phyloP scores from a whole-genome alignment of 1,140 invertebrate species.

The Listronotus bonariensis region DNA sequence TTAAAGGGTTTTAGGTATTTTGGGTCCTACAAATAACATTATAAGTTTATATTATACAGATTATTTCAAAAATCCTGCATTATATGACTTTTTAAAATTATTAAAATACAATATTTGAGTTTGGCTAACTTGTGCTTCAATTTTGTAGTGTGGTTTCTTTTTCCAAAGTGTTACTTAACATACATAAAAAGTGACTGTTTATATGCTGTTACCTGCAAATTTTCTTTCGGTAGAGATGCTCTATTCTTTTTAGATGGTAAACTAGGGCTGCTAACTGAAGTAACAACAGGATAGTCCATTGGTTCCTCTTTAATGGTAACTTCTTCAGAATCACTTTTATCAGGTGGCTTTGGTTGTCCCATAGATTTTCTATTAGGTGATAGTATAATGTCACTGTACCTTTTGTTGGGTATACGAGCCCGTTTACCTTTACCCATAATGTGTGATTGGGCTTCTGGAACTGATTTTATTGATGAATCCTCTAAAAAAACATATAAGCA shows the following conservation, averaged over 20 bases:
- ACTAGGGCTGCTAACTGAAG: conserved; percentile 24
- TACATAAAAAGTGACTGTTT: too few species aligned
- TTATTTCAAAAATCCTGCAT: too few species aligned
- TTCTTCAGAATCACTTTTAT: conserved; percentile 35
- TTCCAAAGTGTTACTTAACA: too few species aligned
- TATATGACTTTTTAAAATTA: too few species aligned
- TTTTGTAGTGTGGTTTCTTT: too few species aligned
- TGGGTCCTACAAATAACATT: conserved; percentile 59
- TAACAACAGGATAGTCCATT: conserved; percentile 10
- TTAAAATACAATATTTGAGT: too few species aligned
- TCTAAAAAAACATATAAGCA: conserved; percentile 3
- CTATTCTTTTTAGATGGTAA: conserved; percentile 36
- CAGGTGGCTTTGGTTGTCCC: conserved; percentile 8
- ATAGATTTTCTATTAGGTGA: conserved; percentile 37
- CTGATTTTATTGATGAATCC: conserved; percentile 2
- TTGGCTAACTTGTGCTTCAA: too few species aligned
- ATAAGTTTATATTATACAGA: too few species aligned
- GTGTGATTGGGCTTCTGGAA: conserved; percentile 33
- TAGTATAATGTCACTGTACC: conserved; percentile 52
- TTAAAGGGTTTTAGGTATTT: conserved; percentile 67
- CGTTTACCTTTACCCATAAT: conserved; percentile 54
- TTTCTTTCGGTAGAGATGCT: conserved; percentile 45
- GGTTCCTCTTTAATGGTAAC: conserved; percentile 38
- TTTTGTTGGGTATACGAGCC: conserved; percentile 54
- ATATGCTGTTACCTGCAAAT: conserved; percentile 30